A percentile compares a stretch with the other conserved stretches of the same genome.
Conservation (phyloP, 2,797 vertebrate genomes). For the Spea hammondii region DNA sequence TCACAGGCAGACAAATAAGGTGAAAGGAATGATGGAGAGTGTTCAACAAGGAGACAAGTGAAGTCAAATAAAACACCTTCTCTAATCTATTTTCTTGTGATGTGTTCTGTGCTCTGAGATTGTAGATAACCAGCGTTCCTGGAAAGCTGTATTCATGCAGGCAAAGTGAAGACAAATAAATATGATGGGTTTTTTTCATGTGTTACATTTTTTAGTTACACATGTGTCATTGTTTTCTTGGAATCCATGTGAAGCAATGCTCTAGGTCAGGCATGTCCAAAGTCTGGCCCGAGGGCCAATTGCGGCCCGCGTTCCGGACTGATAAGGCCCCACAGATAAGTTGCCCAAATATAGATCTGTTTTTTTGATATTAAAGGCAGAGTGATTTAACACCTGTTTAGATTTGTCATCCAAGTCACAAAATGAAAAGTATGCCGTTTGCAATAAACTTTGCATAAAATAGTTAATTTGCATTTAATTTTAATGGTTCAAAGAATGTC, state of each 20-base stretch:
- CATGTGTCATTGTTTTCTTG: not conserved
- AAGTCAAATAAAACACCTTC: not conserved
- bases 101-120: slow-evolving; percentile 11
- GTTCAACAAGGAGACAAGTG: not conserved
- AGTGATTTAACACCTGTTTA: no score
- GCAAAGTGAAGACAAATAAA: slow-evolving; percentile 11
- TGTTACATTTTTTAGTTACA: not conserved
- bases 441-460: no score
- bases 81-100: slow-evolving; percentile 16
- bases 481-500: no score
- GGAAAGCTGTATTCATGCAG: slow-evolving; percentile 15
- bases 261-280: no score
- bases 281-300: no score
- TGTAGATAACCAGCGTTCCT: slow-evolving; percentile 21
- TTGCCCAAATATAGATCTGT: no score
- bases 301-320: no score
- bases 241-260: not conserved
- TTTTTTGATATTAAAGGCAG: no score
- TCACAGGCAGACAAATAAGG: not conserved
- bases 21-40: not conserved
- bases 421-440: no score
- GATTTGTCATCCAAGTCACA: no score
- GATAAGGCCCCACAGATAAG: no score
- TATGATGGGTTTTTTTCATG: not conserved
- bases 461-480: no score